Base-by-base conservation (phyloP, 2,113 vertebrate genomes). In the Rissa tridactyla region DNA sequence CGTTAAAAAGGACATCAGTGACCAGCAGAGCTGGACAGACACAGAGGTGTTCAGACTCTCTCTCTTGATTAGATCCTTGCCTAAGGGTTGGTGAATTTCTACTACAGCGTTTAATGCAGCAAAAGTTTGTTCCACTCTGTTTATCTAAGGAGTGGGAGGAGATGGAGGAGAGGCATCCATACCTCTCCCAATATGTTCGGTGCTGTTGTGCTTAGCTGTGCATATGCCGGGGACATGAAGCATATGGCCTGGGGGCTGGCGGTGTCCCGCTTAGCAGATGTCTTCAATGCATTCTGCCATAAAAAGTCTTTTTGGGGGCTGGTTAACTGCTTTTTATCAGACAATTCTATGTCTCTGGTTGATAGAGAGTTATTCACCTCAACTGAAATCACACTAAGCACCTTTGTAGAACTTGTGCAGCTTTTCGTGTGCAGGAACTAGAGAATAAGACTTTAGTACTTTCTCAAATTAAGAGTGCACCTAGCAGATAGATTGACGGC, bases 201-300 rank as follows among this genome's bases (percentile, higher is more conserved):
- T 92, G 95, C 96, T 98, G 91, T 91, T 97, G 90, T 86, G 78
- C 88, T 97, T 88, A 84, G 85, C 11, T 87, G 85, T 80, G 26
- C 96, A 94, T 97, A 98, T 97, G 98, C 96, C 97, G 92, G 73
- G 94, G 96, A 98, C 96, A 87, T 18, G 49, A 69, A 77, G 91
- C 98, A 98, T 98, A 98, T 98, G 98, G 97, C 95, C 97, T 0
- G 36, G 97, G 96, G 97, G 97, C 94, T 97, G 97, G 95, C 94
- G 80, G 75, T 90, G 90, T 95, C 97, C 97, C 84, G 11, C 95
- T 97, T 66, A 97, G 94, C 98, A 98, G 97, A 98, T 98, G 98
- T 96, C 97, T 96, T 80, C 72, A 92, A 94, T 90, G 96, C 79
- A 97, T 97, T 95, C 91, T 97, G 96, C 95, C 96, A 97, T 93